Conservation (phyloP, 2,797 vertebrate genomes). For the Momotus momota region DNA sequence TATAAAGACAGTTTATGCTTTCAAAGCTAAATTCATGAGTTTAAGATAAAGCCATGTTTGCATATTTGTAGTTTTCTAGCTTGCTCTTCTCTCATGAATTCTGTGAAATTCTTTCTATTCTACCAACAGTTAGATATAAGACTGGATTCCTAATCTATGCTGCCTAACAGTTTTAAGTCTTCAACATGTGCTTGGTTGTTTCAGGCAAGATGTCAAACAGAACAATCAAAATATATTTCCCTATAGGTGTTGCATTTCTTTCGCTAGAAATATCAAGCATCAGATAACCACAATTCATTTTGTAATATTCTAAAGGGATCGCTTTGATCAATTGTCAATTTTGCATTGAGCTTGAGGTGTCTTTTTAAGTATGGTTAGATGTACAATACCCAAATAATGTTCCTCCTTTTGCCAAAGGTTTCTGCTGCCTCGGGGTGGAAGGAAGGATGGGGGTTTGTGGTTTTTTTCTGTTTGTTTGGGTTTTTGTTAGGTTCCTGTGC, state of each 20-base stretch:
- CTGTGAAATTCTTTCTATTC: not conserved
- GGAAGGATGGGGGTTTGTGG: too few species aligned
- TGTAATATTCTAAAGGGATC: not conserved
- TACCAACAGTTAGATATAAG: not conserved
- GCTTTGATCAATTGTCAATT: not conserved
- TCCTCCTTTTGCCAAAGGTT: too few species aligned
- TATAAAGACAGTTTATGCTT: not conserved
- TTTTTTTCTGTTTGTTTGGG: too few species aligned
- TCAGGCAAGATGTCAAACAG: not conserved
- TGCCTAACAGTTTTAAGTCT: too few species aligned
- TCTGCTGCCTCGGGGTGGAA: too few species aligned
- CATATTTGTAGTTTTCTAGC: not conserved
- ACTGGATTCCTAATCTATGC: not conserved
- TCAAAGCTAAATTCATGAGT: not conserved
- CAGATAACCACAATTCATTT: not conserved
- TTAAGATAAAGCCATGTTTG: not conserved
- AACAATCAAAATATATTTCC: not conserved
- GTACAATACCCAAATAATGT: too few species aligned
- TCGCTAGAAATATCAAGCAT: not conserved
- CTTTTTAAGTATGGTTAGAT: not conserved
- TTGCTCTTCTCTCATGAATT: not conserved
- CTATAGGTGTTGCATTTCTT: not conserved
- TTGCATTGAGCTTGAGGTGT: not conserved
- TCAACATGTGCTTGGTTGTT: not conserved
- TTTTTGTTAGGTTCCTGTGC: too few species aligned